A percentile compares a stretch with the other conserved stretches of the same genome.
Evolutionary conservation across 2,888 invertebrate species (phyloP).

Genomic region (Lasioglossum lativentre): DNA sequence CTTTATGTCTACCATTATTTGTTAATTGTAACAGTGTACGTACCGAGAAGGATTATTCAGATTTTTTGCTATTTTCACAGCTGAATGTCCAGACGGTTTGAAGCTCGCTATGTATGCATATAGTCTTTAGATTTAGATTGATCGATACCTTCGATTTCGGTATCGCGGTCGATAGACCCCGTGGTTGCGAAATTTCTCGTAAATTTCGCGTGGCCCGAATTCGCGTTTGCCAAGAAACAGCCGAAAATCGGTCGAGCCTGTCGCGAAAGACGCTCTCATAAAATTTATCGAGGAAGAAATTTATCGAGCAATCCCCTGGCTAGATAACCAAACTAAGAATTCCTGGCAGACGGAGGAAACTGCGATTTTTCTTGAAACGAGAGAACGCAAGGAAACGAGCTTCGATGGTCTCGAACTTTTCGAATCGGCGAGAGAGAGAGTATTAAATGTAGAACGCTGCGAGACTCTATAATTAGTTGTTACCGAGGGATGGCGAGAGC

Average conservation of each 20-base stretch:
- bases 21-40: no score
- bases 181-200: conserved; percentile 24
- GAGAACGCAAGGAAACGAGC: background rate
- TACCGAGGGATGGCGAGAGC: conserved; percentile 27
- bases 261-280: background rate
- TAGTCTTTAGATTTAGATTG: background rate
- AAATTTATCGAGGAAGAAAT: conserved; percentile 17
- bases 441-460: conserved; percentile 27
- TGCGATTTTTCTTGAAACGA: background rate
- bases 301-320: background rate
- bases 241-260: conserved; percentile 16
- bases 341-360: background rate
- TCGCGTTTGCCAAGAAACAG: conserved; percentile 34
- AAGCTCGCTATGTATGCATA: background rate
- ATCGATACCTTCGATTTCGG: conserved; percentile 15
- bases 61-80: no score
- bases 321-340: background rate
- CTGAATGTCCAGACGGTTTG: no score
- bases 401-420: background rate
- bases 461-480: conserved; percentile 49
- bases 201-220: conserved; percentile 37
- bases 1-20: no score
- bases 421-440: conserved; percentile 1
- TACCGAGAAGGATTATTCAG: no score
- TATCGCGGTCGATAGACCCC: background rate